Conservation (phyloP, 2,113 vertebrate genomes). For the Oreochromis spilurus region DNA sequence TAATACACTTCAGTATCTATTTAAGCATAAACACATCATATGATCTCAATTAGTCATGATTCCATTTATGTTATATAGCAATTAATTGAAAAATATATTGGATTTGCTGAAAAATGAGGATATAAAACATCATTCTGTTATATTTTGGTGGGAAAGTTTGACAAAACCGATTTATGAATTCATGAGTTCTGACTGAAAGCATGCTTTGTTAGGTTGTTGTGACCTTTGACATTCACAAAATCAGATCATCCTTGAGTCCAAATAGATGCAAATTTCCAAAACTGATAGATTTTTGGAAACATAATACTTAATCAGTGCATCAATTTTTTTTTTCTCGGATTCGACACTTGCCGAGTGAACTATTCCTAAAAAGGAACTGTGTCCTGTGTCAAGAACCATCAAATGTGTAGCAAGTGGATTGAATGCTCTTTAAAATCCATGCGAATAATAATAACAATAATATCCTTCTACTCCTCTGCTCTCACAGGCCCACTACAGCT, state of each 20-base stretch:
- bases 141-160: background rate
- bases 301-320: background rate
- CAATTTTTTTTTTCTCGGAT: accelerated
- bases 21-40: background rate
- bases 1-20: background rate
- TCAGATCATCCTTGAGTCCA: background rate
- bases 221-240: background rate
- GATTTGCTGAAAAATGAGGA: background rate
- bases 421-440: background rate
- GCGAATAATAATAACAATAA: accelerated
- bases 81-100: background rate
- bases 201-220: background rate
- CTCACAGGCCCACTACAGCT: constrained; percentile 50
- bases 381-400: background rate
- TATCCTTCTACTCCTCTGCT: background rate
- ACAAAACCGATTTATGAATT: background rate
- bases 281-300: background rate
- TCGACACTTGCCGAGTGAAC: background rate
- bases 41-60: background rate
- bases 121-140: background rate
- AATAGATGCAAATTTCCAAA: background rate
- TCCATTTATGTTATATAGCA: background rate
- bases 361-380: background rate
- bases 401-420: background rate
- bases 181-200: accelerated